Evolutionary conservation across 2,113 vertebrate genomes (phyloP).

Genomic region (Phalacrocorax carbo): DNA sequence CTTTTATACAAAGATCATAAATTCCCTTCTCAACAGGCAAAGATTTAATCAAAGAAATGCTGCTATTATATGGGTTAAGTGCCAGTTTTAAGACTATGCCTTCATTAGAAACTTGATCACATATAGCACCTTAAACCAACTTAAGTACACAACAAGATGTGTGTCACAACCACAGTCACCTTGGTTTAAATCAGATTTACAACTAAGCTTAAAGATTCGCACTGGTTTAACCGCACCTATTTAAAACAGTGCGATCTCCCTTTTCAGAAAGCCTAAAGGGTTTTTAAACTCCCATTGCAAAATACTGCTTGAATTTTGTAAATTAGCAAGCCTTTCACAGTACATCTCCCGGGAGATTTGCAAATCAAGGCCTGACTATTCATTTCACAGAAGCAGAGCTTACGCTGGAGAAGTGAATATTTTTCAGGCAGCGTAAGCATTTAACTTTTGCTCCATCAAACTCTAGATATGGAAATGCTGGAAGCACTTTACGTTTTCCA

Average conservation of each 20-base stretch:
- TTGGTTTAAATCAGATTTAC: conserved; percentile 19
- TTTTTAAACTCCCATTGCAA: background rate
- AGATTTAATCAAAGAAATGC: background rate
- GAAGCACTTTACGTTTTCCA: conserved; percentile 36
- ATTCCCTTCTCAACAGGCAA: background rate
- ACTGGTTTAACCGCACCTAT: background rate
- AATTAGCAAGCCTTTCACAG: conserved; percentile 40
- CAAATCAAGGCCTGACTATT: conserved; percentile 46
- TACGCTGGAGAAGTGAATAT: conserved; percentile 22
- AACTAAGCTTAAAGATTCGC: background rate
- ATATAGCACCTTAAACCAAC: background rate
- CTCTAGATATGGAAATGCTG: conserved; percentile 26
- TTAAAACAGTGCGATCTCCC: background rate
- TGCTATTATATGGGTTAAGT: background rate
- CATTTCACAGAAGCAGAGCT: conserved; percentile 31
- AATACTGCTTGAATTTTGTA: conserved; percentile 39
- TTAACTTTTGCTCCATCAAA: conserved; percentile 56
- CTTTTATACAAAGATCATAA: background rate
- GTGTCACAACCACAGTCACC: background rate
- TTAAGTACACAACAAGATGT: background rate
- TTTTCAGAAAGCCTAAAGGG: conserved; percentile 11
- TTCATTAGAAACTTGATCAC: background rate
- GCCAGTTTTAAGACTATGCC: background rate
- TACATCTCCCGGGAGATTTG: conserved; percentile 47
- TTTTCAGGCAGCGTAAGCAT: conserved; percentile 59